Base-by-base conservation (phyloP, 53 echinoderm and acorn worm genomes). In the Echinometra lucunter region DNA sequence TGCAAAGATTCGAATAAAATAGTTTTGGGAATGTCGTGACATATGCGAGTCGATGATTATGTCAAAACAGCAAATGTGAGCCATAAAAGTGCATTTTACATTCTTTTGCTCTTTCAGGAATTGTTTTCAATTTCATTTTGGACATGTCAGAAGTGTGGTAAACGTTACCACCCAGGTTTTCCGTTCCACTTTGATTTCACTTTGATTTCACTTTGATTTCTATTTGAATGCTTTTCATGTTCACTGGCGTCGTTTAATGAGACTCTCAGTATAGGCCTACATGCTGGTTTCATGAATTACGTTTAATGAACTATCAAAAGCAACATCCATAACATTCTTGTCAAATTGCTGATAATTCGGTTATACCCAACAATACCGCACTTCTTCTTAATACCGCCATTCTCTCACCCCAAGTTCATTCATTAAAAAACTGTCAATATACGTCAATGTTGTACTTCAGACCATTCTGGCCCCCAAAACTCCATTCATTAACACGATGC, bases 331-430 rank as follows among this genome's bases (percentile, higher is more conserved):
- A 21, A 40, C 6, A 69, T 69, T 11, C 34, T 6, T 34, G 69
- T 40, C 78, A 37, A n/a, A 75, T 75, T 18, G 18, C 75, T 21
- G 21, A 70, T 75, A 18, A 38, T 75, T 75, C 16, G 18, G 38
- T 38, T 75, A 38, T 37, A 75, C 37, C 70, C 75, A 75, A 75
- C 75, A 78, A 78, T 78, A 12, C 17, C 42, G 21, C 19, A 16
- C 45, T 53, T 12, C 49, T 53, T 49, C 85, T 3, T 44, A 23
- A 81, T 81, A 44, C 21, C 81, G 7, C 44, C 69, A 32, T 32
- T 85, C 28, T 85, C 47, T n/a, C 49, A 6, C 27, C 49, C n/a
- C 53, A 85, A 28, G 85, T 47, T 85, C 85, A 85, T 85, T 45
- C 85, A 45, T 30, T 23, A 85, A 85, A 44, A 42, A 5, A 0